phyloP scores from a whole-genome alignment of 2,797 vertebrate species.

The Halcyon smyrnensis region DNA sequence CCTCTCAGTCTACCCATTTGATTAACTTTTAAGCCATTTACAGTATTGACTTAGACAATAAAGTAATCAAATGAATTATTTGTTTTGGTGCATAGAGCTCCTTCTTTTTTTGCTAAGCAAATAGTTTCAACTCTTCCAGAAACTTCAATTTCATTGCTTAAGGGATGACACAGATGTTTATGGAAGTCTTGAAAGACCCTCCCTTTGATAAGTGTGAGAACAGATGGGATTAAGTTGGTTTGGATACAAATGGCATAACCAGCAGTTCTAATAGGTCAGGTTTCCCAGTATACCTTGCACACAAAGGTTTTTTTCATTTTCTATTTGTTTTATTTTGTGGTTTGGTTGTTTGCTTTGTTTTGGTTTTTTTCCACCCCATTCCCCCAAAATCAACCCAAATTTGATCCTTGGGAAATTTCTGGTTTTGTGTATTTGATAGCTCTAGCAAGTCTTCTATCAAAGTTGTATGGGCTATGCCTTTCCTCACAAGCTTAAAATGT shows the following conservation, averaged over 20 bases:
- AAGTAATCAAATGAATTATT: not conserved
- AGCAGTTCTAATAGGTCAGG: not conserved
- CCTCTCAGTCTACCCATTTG: not conserved
- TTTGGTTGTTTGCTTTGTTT: not conserved
- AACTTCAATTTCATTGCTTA: not conserved
- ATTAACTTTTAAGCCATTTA: not conserved
- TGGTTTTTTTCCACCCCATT: not conserved
- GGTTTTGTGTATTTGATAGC: not conserved
- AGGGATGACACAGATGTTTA: not conserved
- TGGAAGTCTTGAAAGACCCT: not conserved
- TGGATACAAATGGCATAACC: not conserved
- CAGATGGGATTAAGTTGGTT: not conserved
- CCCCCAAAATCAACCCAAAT: not conserved
- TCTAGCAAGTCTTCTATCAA: not conserved
- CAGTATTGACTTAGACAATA: not conserved
- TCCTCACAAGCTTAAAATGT: not conserved
- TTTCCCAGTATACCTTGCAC: not conserved
- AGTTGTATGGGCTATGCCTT: not conserved
- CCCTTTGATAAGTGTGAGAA: not conserved
- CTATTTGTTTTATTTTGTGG: not conserved
- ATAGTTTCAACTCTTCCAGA: not conserved
- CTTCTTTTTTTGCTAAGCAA: not conserved
- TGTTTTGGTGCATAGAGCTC: not conserved
- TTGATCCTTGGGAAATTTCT: not conserved
- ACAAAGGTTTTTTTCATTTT: rapidly evolving